These are phyloP conservation scores for Dunckerocampus dactyliophorus DNA, from an alignment of 2,113 vertebrate genomes.

Conservation along the genomic window DNA sequence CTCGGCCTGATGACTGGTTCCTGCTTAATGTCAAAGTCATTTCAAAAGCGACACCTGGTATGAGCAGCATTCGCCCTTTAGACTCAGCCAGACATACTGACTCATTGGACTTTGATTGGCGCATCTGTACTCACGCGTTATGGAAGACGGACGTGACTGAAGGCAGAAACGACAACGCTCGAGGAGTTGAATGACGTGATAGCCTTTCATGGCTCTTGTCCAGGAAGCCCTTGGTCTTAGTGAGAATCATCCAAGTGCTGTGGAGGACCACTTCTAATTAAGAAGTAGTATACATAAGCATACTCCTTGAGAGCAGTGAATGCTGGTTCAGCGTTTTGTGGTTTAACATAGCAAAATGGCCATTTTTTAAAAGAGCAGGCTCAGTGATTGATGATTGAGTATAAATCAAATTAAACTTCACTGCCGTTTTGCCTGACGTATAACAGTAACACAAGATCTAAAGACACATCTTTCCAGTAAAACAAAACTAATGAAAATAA, in stretches of 20 bases:
- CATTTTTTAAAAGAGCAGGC: constrained; percentile 13
- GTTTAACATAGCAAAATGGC: constrained; percentile 14
- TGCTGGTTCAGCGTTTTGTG: constrained; percentile 8
- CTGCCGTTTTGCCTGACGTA: too few relatives aligned
- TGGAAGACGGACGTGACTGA: constrained; percentile 4
- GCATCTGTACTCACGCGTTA: constrained; percentile 29
- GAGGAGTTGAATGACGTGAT: constrained; percentile 2
- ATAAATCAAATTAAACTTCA: background rate
- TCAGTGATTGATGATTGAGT: constrained; percentile 2
- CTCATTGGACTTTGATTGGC: constrained; percentile 60
- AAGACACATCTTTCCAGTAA: too few relatives aligned
- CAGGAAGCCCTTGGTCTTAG: constrained; percentile 10
- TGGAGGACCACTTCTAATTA: constrained; percentile 12
- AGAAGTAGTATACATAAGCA: constrained; percentile 1
- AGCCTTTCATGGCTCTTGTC: background rate
- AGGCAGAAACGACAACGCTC: constrained; percentile 11
- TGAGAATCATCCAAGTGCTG: constrained; percentile 9
- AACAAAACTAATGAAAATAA: too few relatives aligned
- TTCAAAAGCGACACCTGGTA: constrained; percentile 61
- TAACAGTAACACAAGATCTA: too few relatives aligned
- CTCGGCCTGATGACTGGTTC: constrained; percentile 50
- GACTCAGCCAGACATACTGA: constrained; percentile 56
- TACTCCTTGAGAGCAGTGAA: constrained; percentile 6
- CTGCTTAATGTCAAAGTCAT: constrained; percentile 69
- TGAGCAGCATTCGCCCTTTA: constrained; percentile 65